These are phyloP conservation scores for Drosophila rufa DNA, from an alignment of 1,140 invertebrate genomes.

Conservation along the genomic window DNA sequence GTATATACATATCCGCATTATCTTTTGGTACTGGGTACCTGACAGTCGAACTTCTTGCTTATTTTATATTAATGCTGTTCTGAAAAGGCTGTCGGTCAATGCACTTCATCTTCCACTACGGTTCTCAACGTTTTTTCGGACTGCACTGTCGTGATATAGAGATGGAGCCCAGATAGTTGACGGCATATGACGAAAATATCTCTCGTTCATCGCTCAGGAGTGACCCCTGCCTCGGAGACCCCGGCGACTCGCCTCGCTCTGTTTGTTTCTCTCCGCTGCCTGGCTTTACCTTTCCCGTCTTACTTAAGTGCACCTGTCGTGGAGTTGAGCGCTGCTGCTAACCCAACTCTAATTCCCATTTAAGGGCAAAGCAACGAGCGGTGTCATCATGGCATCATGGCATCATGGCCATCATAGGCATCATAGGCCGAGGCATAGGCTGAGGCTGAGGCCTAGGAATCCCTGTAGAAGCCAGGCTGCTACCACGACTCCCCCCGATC, in stretches of 20 bases:
- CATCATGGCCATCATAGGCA: slow-evolving; percentile 38
- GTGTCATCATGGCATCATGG: slow-evolving; percentile 53
- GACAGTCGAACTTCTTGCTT: too few species aligned
- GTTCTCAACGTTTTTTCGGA: neutral
- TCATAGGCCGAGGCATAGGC: slow-evolving; percentile 20
- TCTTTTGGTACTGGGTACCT: too few species aligned
- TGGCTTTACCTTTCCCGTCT: slow-evolving; percentile 7
- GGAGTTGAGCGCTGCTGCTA: slow-evolving; percentile 8
- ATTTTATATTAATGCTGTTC: too few species aligned
- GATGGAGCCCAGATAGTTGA: slow-evolving; percentile 14
- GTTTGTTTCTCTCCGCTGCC: slow-evolving; percentile 6
- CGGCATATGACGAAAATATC: slow-evolving; percentile 14
- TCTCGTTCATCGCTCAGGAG: slow-evolving; percentile 10
- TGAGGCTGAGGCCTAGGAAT: neutral
- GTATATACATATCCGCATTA: too few species aligned
- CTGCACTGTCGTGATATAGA: slow-evolving; percentile 1
- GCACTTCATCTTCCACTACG: neutral
- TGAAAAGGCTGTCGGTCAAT: too few species aligned
- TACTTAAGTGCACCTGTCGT: slow-evolving; percentile 34
- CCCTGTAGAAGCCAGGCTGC: slow-evolving; percentile 18
- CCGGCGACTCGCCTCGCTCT: neutral
- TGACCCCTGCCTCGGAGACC: neutral
- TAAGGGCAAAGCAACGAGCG: slow-evolving; percentile 25
- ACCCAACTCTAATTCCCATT: slow-evolving; percentile 21
- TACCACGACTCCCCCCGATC: slow-evolving; percentile 45